These are phyloP conservation scores for Podargus strigoides DNA, from an alignment of 2,797 vertebrate species.

Conservation along the genomic window DNA sequence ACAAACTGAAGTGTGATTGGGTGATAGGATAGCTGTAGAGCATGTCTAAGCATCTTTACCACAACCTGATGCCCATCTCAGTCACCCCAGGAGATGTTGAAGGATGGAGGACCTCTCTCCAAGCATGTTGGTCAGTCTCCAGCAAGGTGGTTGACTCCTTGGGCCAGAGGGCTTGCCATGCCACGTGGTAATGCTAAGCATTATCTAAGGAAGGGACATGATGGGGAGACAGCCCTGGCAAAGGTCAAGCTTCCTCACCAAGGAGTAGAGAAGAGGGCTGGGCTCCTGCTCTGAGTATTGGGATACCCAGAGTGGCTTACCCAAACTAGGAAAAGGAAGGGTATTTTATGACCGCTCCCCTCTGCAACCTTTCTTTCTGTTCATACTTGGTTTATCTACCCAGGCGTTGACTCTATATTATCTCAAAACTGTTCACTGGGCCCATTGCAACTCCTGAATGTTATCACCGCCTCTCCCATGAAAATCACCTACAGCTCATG, in stretches of 20 bases:
- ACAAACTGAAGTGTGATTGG: background rate
- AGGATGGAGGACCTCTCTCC: background rate
- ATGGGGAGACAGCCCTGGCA: background rate
- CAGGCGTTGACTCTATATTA: background rate
- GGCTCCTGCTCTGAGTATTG: background rate
- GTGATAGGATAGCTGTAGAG: background rate
- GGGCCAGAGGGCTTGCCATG: background rate
- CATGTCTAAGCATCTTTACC: background rate
- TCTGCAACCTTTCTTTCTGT: conserved; percentile 31
- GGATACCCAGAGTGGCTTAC: background rate
- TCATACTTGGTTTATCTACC: conserved; percentile 24
- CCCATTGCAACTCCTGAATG: conserved; percentile 60
- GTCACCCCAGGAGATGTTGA: background rate
- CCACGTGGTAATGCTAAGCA: fast-evolving
- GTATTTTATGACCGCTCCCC: background rate
- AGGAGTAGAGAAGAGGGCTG: background rate
- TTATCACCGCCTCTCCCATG: conserved; percentile 62
- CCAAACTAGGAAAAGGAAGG: background rate
- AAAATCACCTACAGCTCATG: conserved; percentile 33
- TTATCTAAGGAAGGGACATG: background rate
- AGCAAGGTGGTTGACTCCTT: background rate
- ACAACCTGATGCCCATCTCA: background rate
- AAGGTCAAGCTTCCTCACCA: background rate
- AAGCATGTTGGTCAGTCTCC: background rate
- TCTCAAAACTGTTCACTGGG: conserved; percentile 7